Base-by-base conservation (phyloP, 2,888 invertebrate genomes). In the Nymphalis polychloros region DNA sequence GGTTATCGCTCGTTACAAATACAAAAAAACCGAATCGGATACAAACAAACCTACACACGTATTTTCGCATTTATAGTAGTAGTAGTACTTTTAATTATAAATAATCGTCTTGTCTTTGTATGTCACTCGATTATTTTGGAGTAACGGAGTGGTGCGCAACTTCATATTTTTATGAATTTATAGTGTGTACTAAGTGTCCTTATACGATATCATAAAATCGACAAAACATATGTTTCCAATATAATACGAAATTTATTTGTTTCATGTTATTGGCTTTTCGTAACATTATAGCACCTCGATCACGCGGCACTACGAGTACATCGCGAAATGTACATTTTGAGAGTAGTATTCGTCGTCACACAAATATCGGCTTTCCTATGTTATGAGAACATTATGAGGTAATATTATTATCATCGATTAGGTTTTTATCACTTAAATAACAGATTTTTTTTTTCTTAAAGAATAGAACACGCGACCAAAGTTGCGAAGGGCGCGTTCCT, bases 381-480 rank as follows among this genome's bases (percentile, higher is more conserved):
- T 41, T 41, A 0, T 35, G 16, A 6, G 8, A 8, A 55, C 16
- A 6, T 8, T 7, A 17, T n/a, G 8, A 23, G 31, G 23, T 53
- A 27, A 53, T 7, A n/a, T 55, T 31, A 17, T 47, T 23, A 47
- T 16, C 13, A 16, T 10, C 13, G 13, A 13, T 13, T 2, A n/a
- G 1, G 17, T 49, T 19, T 49, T 19, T 49, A 41, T 41, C 4
- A 41, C 19, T 49, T n/a, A 8, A 49, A 49, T n/a, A 31, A 19
- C 48, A 27, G 16, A n/a, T n/a, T 64, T 23, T 41, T 52, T 55
- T 47, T 55, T 55, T 7, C n/a, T 49, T 66, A 71, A 70, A 62
- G 64, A 35, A 0, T 47, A 47, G 10, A 8, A 1, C 59, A 59
- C 16, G 68, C 53, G 0, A 6, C n/a, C 1, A 5, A 31, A 55